Evolutionary conservation across 2,113 vertebrate genomes (phyloP).

Genomic region (Neotragus pygmaeus): DNA sequence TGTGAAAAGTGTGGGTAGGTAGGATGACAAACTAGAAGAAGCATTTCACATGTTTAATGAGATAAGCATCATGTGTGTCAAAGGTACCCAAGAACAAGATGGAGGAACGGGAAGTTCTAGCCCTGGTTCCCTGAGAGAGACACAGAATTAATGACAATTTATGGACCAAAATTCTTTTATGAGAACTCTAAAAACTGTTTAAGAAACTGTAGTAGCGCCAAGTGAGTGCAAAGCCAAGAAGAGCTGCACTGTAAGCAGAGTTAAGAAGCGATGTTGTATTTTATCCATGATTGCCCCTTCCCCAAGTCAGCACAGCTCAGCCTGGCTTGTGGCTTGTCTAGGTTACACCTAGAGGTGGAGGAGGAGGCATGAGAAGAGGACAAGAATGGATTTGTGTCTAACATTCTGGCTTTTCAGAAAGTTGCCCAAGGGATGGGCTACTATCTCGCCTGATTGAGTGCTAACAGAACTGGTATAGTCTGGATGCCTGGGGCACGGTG

Average conservation of each 20-base stretch:
- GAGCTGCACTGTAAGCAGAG: neutral
- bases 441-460: neutral
- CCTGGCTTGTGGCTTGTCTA: neutral
- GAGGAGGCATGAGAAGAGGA: neutral
- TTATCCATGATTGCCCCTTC: neutral
- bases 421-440: neutral
- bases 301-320: neutral
- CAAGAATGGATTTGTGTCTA: neutral
- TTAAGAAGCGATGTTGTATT: neutral
- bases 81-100: neutral
- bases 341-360: neutral
- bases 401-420: neutral
- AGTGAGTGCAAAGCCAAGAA: neutral
- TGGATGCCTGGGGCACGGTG: neutral
- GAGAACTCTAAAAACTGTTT: neutral
- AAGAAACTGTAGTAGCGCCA: neutral
- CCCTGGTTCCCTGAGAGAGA: neutral
- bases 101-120: neutral
- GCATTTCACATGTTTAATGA: neutral
- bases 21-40: neutral
- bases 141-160: neutral
- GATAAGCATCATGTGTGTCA: neutral
- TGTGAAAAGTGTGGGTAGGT: too few relatives aligned
- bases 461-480: neutral
- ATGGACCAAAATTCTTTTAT: neutral